A percentile compares a stretch with the other conserved stretches of the same genome.
phyloP scores from a whole-genome alignment of 2,113 vertebrate genomes.

The Campylomormyrus numenius region DNA sequence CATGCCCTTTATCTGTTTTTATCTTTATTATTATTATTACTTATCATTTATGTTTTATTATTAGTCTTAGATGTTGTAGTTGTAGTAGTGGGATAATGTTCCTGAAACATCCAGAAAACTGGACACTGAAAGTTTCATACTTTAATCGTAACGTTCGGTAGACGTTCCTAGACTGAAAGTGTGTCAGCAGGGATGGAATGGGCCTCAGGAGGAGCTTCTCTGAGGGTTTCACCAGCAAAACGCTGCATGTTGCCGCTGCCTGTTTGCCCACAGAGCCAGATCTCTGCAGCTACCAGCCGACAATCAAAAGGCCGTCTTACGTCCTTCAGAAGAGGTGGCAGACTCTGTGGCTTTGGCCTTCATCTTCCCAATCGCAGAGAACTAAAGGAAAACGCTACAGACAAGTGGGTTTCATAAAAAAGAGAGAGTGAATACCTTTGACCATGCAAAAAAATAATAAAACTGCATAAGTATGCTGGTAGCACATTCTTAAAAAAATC shows the following conservation, averaged over 20 bases:
- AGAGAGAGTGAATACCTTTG: background rate
- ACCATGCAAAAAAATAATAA: background rate
- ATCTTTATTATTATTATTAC: background rate
- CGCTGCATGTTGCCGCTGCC: background rate
- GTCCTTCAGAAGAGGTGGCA: background rate
- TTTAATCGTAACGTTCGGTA: background rate
- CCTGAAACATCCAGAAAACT: background rate
- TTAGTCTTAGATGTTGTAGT: background rate
- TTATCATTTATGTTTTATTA: background rate
- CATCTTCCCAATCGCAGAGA: background rate
- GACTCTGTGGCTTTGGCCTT: background rate
- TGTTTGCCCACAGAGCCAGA: background rate
- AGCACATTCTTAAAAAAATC: background rate
- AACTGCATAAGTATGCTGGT: background rate
- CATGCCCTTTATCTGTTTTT: background rate
- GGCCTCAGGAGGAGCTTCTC: background rate
- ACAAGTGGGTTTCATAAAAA: background rate
- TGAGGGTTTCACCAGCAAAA: background rate
- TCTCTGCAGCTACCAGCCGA: background rate
- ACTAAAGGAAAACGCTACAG: background rate
- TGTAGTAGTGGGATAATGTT: background rate
- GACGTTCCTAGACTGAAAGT: background rate
- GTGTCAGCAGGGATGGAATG: background rate
- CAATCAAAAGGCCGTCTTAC: conserved; percentile 11
- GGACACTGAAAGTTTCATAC: background rate